These are phyloP conservation scores for Esperia sulphurella DNA, from an alignment of 2,888 invertebrate species.

Conservation along the genomic window DNA sequence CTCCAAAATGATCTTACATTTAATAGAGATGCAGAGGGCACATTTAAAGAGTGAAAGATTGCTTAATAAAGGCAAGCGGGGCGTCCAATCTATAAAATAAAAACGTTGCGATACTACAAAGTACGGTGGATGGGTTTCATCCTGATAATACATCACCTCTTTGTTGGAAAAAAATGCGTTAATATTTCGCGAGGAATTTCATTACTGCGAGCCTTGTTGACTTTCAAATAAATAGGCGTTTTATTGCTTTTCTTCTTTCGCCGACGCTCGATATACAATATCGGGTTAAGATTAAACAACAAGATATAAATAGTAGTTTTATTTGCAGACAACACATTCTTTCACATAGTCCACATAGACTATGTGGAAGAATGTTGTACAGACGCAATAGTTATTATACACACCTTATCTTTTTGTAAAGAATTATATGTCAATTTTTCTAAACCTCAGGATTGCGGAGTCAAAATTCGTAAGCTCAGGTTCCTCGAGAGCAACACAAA, in stretches of 20 bases:
- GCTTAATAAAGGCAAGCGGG: conserved; percentile 11
- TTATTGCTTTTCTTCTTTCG: conserved; percentile 66
- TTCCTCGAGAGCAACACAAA: no score
- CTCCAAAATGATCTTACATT: no score
- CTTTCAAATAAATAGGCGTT: conserved; percentile 73
- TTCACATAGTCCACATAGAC: no score
- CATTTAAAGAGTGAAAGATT: conserved; percentile 13
- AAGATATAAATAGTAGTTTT: no score
- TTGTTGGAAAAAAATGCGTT: conserved; percentile 68
- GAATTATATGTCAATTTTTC: no score
- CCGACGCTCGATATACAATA: conserved; percentile 55
- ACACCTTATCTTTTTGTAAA: no score
- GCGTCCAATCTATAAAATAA: conserved; percentile 20
- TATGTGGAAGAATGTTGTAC: no score
- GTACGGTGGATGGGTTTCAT: conserved; percentile 30
- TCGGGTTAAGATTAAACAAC: conserved; percentile 43
- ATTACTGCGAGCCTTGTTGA: conserved; percentile 67
- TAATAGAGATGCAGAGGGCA: not conserved
- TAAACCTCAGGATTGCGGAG: no score
- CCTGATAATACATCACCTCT: conserved; percentile 62
- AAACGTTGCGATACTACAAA: conserved; percentile 25
- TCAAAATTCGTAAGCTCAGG: no score
- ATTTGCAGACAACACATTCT: no score
- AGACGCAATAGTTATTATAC: no score
- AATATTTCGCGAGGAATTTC: conserved; percentile 74